Conservation (phyloP, 2,113 vertebrate species). For the Syrmaticus mikado region DNA sequence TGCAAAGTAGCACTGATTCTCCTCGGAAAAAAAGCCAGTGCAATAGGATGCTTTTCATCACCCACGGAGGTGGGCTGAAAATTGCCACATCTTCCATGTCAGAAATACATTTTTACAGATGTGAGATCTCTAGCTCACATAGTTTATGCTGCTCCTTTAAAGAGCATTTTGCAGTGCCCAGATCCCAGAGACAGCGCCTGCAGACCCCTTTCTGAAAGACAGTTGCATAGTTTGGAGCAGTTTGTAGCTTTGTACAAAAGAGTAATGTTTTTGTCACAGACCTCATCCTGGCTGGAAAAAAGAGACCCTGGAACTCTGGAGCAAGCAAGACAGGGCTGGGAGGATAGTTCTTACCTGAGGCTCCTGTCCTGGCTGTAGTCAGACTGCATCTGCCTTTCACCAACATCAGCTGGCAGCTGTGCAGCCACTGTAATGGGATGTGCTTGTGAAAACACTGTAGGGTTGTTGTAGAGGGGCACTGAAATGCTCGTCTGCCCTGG, state of each 20-base stretch:
- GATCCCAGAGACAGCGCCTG: background rate
- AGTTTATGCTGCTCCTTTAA: background rate
- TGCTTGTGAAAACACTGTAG: constrained; percentile 82
- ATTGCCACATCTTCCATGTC: background rate
- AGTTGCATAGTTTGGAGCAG: background rate
- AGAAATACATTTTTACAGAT: background rate
- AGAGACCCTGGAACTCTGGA: background rate
- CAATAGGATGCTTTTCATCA: background rate
- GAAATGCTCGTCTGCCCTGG: constrained; percentile 76
- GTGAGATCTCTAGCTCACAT: background rate
- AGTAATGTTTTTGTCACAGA: background rate
- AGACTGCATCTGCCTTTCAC: constrained; percentile 74
- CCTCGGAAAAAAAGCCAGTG: background rate
- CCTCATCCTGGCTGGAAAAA: background rate
- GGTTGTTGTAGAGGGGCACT: constrained; percentile 83
- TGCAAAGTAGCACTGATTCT: background rate
- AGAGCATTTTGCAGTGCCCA: fast-evolving
- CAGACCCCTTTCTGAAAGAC: background rate
- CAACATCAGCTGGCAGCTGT: constrained; percentile 43
- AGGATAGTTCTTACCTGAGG: constrained; percentile 59
- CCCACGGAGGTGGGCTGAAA: background rate
- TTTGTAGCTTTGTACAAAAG: background rate
- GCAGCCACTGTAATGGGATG: constrained; percentile 65
- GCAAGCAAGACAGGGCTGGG: background rate
- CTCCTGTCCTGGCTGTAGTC: constrained; percentile 81